phyloP scores from a whole-genome alignment of 2,888 invertebrate species.

The Elmis aenea region DNA sequence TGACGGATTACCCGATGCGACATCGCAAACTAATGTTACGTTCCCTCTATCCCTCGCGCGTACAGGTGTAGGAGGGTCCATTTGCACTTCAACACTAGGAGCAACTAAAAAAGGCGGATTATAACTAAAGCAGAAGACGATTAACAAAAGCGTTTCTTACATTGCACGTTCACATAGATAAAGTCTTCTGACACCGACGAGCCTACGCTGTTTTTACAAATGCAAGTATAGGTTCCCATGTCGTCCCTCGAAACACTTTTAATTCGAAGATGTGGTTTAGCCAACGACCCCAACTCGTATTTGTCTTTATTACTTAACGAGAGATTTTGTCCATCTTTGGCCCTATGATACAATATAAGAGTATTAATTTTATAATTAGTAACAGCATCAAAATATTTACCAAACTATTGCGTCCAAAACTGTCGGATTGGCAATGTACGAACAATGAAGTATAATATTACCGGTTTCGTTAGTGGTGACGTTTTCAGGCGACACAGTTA shows the following conservation, averaged over 20 bases:
- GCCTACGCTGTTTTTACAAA: conserved; percentile 75
- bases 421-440: conserved; percentile 83
- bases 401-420: conserved; percentile 70
- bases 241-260: conserved; percentile 70
- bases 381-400: conserved; percentile 48
- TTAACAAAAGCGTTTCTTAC: too few species aligned
- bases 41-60: conserved; percentile 73
- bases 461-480: conserved; percentile 74
- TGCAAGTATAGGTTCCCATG: conserved; percentile 80
- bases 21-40: conserved; percentile 77
- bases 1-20: conserved; percentile 74
- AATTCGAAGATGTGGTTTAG: conserved; percentile 72
- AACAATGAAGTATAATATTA: conserved; percentile 61
- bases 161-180: conserved; percentile 74
- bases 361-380: conserved; percentile 1
- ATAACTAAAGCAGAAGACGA: too few species aligned
- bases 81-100: conserved; percentile 69
- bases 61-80: conserved; percentile 72
- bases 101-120: conserved; percentile 64
- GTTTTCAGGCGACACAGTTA: conserved; percentile 68
- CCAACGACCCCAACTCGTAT: conserved; percentile 71
- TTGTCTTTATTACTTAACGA: conserved; percentile 55
- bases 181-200: conserved; percentile 66
- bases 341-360: conserved; percentile 58
- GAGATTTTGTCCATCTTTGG: conserved; percentile 60